Conservation (phyloP, 2,888 invertebrate genomes). For the Antheraea assamensis region DNA sequence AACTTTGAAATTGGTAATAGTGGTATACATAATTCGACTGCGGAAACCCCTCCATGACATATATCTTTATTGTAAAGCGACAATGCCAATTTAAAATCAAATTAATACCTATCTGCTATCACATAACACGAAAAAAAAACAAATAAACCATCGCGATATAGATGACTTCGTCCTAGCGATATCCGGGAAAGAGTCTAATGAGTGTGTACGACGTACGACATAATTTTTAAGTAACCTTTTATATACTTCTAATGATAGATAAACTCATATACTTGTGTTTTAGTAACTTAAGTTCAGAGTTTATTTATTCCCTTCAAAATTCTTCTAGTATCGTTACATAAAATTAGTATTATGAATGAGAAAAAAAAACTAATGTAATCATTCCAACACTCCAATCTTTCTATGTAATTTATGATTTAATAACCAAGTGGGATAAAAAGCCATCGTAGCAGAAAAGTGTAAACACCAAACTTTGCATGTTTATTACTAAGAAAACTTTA, state of each 20-base stretch:
- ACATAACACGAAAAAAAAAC: background rate
- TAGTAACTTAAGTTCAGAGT: too few relatives aligned
- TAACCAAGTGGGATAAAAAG: background rate
- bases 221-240: too few relatives aligned
- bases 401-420: background rate
- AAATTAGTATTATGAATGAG: too few relatives aligned
- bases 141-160: background rate
- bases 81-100: background rate
- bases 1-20: too few relatives aligned
- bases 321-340: too few relatives aligned
- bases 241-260: too few relatives aligned
- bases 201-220: too few relatives aligned
- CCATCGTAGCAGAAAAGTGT: background rate
- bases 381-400: too few relatives aligned
- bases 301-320: too few relatives aligned
- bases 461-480: background rate
- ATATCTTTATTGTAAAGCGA: background rate
- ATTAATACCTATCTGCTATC: background rate
- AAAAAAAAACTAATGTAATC: too few relatives aligned
- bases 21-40: background rate
- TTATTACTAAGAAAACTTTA: background rate
- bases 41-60: background rate
- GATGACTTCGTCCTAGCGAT: background rate
- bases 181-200: too few relatives aligned
- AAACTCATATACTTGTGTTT: too few relatives aligned